phyloP scores from a whole-genome alignment of 1,140 invertebrate genomes.

The Dysdera silvatica region DNA sequence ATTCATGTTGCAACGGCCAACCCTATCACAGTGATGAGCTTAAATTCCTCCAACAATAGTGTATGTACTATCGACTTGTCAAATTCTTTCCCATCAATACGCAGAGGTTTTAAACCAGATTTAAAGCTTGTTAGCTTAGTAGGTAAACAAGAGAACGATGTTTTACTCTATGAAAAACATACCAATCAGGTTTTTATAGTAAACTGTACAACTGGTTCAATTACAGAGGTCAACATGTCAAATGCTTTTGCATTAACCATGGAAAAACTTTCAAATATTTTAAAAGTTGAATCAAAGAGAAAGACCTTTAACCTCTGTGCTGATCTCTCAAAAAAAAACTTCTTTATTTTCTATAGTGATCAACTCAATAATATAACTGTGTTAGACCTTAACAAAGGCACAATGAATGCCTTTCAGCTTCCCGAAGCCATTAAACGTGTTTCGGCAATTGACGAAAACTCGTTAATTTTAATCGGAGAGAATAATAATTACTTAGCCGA shows the following conservation, averaged over 20 bases:
- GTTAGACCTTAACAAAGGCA: slow-evolving; percentile 2
- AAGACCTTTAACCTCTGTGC: background rate
- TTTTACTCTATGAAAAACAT: slow-evolving; percentile 16
- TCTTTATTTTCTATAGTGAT: slow-evolving; percentile 5
- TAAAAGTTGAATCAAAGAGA: background rate
- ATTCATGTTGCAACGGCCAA: slow-evolving; percentile 17
- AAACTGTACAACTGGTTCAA: background rate
- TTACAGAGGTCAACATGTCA: slow-evolving; percentile 1
- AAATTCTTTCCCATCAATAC: slow-evolving; percentile 8
- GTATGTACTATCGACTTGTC: slow-evolving; percentile 3
- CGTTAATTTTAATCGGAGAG: background rate
- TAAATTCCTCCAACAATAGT: background rate
- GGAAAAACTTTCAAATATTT: slow-evolving; percentile 5
- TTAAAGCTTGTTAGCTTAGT: slow-evolving; percentile 2
- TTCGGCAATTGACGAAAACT: background rate
- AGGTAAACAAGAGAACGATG: background rate
- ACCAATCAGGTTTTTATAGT: slow-evolving; percentile 15
- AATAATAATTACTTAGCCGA: slow-evolving; percentile 7
- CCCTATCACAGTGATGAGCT: slow-evolving; percentile 3
- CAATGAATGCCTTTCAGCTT: background rate
- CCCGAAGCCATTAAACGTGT: slow-evolving; percentile 10
- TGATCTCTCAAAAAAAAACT: slow-evolving; percentile 7
- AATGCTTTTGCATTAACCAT: slow-evolving; percentile 6
- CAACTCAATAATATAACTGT: background rate
- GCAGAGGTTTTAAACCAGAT: slow-evolving; percentile 19